A percentile compares a stretch with the other conserved stretches of the same genome.
These are phyloP conservation scores for Smithornis capensis DNA, from an alignment of 2,113 vertebrate genomes.

Conservation along the genomic window DNA sequence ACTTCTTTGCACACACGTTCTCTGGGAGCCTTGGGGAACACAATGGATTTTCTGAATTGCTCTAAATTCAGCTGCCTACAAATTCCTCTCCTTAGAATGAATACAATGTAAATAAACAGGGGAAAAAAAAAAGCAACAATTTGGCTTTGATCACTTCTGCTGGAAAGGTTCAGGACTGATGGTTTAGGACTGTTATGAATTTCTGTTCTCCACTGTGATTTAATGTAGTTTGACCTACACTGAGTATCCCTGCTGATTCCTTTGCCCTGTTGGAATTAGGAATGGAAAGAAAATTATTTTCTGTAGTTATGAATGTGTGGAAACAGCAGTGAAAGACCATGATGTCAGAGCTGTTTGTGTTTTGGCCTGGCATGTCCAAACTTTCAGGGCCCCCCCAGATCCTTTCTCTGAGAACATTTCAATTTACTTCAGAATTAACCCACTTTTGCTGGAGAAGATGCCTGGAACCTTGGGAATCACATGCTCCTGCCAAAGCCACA, in stretches of 20 bases:
- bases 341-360: not conserved
- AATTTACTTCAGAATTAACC: not conserved
- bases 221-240: not conserved
- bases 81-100: not conserved
- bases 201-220: not conserved
- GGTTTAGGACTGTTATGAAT: not conserved
- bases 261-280: not conserved
- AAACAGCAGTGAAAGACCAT: not conserved
- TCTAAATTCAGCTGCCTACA: not conserved
- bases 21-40: not conserved
- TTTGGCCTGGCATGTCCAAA: not conserved
- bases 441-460: not conserved
- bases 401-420: not conserved
- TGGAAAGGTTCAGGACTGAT: not conserved
- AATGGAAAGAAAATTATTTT: not conserved
- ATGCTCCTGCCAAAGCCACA: not conserved
- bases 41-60: not conserved
- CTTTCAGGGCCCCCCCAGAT: not conserved
- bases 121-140: rapidly evolving
- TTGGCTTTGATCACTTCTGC: not conserved
- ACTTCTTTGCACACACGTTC: not conserved
- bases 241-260: not conserved
- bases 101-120: not conserved
- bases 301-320: not conserved
- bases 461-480: not conserved